Evolutionary conservation across 2,888 invertebrate species (phyloP).

Genomic region (Lepidocyrtoides sp.): DNA sequence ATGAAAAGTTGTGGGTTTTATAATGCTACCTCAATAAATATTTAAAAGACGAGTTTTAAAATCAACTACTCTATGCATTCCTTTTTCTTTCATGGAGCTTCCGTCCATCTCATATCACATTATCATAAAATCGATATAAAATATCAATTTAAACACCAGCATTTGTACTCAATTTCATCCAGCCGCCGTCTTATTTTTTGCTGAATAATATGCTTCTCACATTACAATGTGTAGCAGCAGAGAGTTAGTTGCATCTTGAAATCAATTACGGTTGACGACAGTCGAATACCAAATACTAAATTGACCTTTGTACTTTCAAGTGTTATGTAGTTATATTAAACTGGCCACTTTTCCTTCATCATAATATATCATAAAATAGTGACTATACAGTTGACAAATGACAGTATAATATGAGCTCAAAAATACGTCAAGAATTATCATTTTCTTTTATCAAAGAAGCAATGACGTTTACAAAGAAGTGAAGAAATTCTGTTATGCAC

Average conservation of each 20-base stretch:
- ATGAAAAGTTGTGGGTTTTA: background rate
- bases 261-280: no score
- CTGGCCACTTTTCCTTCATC: background rate
- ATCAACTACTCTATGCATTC: no score
- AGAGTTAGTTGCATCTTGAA: no score
- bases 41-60: background rate
- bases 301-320: background rate
- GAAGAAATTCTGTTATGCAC: no score
- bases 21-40: slow-evolving; percentile 46
- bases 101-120: background rate
- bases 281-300: background rate
- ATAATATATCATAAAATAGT: background rate
- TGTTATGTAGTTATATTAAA: background rate
- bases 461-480: no score
- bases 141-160: background rate
- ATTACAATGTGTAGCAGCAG: no score
- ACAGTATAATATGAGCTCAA: background rate
- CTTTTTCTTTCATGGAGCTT: no score
- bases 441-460: background rate
- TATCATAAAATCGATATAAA: background rate
- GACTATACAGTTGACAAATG: background rate
- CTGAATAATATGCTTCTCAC: no score
- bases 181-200: no score
- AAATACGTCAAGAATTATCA: background rate
- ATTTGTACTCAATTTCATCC: no score